Base-by-base conservation (phyloP, 2,888 invertebrate species). In the Stenurella melanura region DNA sequence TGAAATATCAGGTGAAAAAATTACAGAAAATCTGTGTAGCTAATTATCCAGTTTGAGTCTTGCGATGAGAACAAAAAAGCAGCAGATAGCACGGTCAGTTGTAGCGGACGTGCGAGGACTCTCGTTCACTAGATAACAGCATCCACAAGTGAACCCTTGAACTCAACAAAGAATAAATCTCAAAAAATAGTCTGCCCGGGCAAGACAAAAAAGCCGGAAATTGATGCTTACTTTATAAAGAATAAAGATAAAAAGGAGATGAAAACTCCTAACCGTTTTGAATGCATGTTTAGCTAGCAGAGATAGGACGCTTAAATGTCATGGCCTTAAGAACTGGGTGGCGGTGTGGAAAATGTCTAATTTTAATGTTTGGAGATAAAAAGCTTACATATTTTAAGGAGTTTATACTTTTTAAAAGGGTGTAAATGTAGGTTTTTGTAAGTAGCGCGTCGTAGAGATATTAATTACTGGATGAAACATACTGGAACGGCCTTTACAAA, bases 141-240 rank as follows among this genome's bases (percentile, higher is more conserved):
- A n/a, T 50, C 15, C 50, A 15, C 5, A 6, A n/a, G n/a, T n/a
- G 15, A n/a, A 50, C 15, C 50, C 50, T 50, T n/a, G 50, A 4
- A 50, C 42, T 42, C 15, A 15, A 50, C 50, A 17, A 50, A 50
- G 50, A 50, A 50, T 50, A 50, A 50, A n/a, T n/a, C 50, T 50
- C 50, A 1, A n/a, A 50, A 50, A 50, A 7, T 50, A 4, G 5
- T 7, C n/a, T 50, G 15, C 15, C 6, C n/a, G 42, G 50, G 15
- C n/a, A n/a, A 50, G 50, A 50, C 50, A 50, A 50, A 50, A 42
- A 50, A n/a, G 50, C 50, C n/a, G 50, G 50, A 50, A 50, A 50
- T 50, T 4, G 50, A 15, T n/a, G 50, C 50, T 50, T 15, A 50
- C 15, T 50, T 50, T 50, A 50, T 50, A 50, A 50, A 50, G 50